These are phyloP conservation scores for Stenodema calcarata DNA, from an alignment of 2,888 invertebrate species.

Conservation along the genomic window DNA sequence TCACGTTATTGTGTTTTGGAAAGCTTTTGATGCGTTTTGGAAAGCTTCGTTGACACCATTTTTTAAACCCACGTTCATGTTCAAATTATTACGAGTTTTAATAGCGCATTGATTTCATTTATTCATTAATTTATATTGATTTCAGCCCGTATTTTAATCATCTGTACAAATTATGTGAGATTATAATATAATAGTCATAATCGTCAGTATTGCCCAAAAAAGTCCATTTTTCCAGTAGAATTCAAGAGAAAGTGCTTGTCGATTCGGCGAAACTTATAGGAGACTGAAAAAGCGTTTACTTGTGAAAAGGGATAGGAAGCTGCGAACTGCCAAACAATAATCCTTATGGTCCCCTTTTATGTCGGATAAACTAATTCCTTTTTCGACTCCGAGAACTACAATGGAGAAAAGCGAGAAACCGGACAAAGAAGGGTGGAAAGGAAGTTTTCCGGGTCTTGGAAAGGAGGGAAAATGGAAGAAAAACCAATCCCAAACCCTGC, in stretches of 20 bases:
- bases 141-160: no score
- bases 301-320: background rate
- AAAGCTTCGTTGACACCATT: no score
- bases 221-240: no score
- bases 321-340: background rate
- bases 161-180: no score
- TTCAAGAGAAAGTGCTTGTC: background rate
- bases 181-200: no score
- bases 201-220: no score
- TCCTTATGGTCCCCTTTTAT: background rate
- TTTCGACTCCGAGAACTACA: constrained; percentile 4
- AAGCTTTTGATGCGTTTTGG: no score
- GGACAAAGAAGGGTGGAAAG: constrained; percentile 8
- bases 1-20: no score
- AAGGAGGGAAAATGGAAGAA: constrained; percentile 10
- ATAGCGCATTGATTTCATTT: no score
- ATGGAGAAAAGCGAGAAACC: constrained; percentile 20
- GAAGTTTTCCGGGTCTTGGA: background rate
- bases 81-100: no score
- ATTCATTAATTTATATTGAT: no score
- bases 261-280: background rate
- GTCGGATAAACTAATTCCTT: constrained; percentile 44
- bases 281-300: background rate
- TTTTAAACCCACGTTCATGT: no score
- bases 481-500: constrained; percentile 22